Evolutionary conservation across 2,797 vertebrate species (phyloP).

Genomic region (Thaleichthys pacificus): DNA sequence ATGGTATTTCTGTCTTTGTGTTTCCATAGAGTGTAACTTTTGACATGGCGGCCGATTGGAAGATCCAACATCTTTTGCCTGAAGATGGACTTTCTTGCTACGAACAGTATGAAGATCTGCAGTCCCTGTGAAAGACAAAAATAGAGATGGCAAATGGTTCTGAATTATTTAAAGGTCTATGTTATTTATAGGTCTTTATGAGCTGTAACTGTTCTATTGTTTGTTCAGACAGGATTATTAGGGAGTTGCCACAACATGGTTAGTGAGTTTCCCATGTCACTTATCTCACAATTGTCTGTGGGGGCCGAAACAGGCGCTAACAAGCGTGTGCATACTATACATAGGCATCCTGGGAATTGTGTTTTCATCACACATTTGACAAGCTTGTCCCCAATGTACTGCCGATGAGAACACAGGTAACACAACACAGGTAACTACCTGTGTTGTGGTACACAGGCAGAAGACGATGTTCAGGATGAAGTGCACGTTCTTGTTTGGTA

Average conservation of each 20-base stretch:
- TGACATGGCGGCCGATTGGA: conserved; percentile 11
- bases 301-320: too few relatives aligned
- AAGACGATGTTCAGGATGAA: conserved; percentile 68
- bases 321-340: too few relatives aligned
- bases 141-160: not conserved
- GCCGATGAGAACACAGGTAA: too few relatives aligned
- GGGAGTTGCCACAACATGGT: too few relatives aligned
- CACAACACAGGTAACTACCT: conserved; percentile 52
- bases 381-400: too few relatives aligned
- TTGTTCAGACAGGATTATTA: too few relatives aligned
- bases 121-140: conserved; percentile 55
- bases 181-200: not conserved
- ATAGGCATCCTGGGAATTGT: too few relatives aligned
- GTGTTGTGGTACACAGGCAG: conserved; percentile 73
- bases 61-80: conserved; percentile 2
- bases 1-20: too few relatives aligned
- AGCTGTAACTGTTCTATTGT: too few relatives aligned
- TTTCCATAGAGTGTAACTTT: conserved; percentile 20
- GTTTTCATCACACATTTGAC: too few relatives aligned
- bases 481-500: conserved; percentile 2
- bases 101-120: conserved; percentile 68
- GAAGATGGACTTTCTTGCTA: conserved; percentile 42
- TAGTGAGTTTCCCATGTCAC: too few relatives aligned
- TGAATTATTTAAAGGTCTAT: not conserved
- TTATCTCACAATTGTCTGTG: too few relatives aligned